Evolutionary conservation across 1,140 invertebrate genomes (phyloP).

Genomic region (Caenorhabditis briggsae): DNA sequence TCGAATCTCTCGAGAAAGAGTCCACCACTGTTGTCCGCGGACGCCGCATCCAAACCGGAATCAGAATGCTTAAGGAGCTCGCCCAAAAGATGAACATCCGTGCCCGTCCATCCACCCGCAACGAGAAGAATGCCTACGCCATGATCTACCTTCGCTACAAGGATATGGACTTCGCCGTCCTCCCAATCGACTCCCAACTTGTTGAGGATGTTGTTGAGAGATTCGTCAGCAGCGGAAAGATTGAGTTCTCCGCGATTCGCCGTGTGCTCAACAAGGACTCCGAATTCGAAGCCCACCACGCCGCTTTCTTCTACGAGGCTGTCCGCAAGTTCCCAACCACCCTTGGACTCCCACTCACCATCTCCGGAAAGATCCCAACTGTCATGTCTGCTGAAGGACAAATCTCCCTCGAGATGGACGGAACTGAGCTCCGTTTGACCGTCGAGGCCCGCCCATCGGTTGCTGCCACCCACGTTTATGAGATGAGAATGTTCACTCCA

Average conservation of each 20-base stretch:
- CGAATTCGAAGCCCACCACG: constrained; percentile 50
- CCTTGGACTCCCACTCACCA: constrained; percentile 69
- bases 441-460: constrained; percentile 61
- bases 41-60: constrained; percentile 45
- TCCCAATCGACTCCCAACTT: constrained; percentile 62
- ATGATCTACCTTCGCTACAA: constrained; percentile 69
- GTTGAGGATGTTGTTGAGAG: constrained; percentile 57
- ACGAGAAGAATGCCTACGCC: constrained; percentile 64
- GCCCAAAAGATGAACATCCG: constrained; percentile 66
- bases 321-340: constrained; percentile 69
- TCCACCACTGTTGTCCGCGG: constrained; percentile 65
- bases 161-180: constrained; percentile 65
- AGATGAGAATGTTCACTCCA: constrained; percentile 68
- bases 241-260: constrained; percentile 58
- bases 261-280: constrained; percentile 52
- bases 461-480: constrained; percentile 60
- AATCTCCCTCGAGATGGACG: constrained; percentile 49
- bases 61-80: constrained; percentile 60
- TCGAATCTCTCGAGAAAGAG: constrained; percentile 62
- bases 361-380: constrained; percentile 64
- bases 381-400: constrained; percentile 65
- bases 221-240: constrained; percentile 52
- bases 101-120: constrained; percentile 56
- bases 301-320: constrained; percentile 56
- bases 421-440: constrained; percentile 24